Conservation (phyloP, 2,888 invertebrate species). For the Scaeva pyrastri region DNA sequence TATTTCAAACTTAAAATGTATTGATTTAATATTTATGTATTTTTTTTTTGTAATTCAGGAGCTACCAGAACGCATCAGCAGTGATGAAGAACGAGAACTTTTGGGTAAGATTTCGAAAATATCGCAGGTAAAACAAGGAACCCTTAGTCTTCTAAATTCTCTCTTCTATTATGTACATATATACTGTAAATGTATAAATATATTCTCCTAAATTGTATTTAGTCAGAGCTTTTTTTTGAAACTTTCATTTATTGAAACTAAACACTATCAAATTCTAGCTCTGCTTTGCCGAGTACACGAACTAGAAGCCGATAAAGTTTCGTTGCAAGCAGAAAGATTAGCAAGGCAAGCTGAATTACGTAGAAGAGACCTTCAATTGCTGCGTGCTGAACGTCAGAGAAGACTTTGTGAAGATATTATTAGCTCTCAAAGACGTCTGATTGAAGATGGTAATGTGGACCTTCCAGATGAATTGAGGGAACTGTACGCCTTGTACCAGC, state of each 20-base stretch:
- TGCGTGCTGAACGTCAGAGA: slow-evolving; percentile 93
- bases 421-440: slow-evolving; percentile 92
- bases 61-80: slow-evolving; percentile 92
- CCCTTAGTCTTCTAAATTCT: too few relatives aligned
- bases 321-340: slow-evolving; percentile 93
- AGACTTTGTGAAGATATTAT: slow-evolving; percentile 96
- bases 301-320: slow-evolving; percentile 96
- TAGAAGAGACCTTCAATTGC: slow-evolving; percentile 91
- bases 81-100: slow-evolving; percentile 95
- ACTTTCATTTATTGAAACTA: background rate
- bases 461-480: slow-evolving; percentile 91
- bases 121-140: too few relatives aligned
- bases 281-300: slow-evolving; percentile 96
- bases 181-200: too few relatives aligned
- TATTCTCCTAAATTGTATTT: too few relatives aligned
- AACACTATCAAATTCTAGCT: slow-evolving; percentile 85
- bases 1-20: too few relatives aligned
- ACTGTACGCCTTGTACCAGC: slow-evolving; percentile 92
- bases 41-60: slow-evolving; percentile 84
- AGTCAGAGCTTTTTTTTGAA: too few relatives aligned
- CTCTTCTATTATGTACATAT: too few relatives aligned
- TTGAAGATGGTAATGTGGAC: slow-evolving; percentile 90
- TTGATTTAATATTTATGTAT: background rate
- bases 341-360: slow-evolving; percentile 94
- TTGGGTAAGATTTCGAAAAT: slow-evolving; percentile 69